Base-by-base conservation (phyloP, 2,113 vertebrate species). In the Cromileptes altivelis region DNA sequence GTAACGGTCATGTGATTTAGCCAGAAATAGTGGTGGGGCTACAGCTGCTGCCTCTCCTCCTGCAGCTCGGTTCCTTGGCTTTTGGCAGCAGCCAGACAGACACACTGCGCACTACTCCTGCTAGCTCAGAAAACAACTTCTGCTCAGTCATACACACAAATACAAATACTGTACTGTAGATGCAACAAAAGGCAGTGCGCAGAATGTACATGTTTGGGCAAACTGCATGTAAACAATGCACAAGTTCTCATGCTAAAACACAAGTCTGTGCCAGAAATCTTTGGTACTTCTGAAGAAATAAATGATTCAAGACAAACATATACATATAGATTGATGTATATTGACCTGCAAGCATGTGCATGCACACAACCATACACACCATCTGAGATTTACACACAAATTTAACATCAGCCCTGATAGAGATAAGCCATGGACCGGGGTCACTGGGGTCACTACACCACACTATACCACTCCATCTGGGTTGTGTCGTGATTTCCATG, bases 1-100 rank as follows among this genome's bases (percentile, higher is more conserved):
- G 96, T 96, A 96, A 96, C 90, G 89, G 95, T 96, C 96, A 96
- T 94, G 94, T 96, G 96, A 96, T 91, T 93, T 93, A 89, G 95
- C 94, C 96, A 96, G 95, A 96, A 96, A 96, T 96, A 96, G 96
- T 96, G 95, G 93, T 93, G 89, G 94, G 93, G 94, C 93, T 96
- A 94, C 95, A 95, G 94, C 95, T 96, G 96, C 94, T 92, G 93
- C 93, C 94, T 94, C 93, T 94, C 93, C 93, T 94, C 94, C 94
- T 95, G 94, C 95, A 93, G 94, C 94, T 94, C 89, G 81, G 93
- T 93, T 94, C 89, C 92, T 92, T 92, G 94, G 94, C 94, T 95
- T 94, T 92, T 93, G 93, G 94, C 94, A 94, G 94, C 94, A 90
- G 88, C 88, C 88, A 93, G 91, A 94, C 92, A 94, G 92, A 94